Percentiles rank a stretch among this genome's conserved stretches.
phyloP scores from a whole-genome alignment of 2,113 vertebrate species.

The Oncorhynchus keta region DNA sequence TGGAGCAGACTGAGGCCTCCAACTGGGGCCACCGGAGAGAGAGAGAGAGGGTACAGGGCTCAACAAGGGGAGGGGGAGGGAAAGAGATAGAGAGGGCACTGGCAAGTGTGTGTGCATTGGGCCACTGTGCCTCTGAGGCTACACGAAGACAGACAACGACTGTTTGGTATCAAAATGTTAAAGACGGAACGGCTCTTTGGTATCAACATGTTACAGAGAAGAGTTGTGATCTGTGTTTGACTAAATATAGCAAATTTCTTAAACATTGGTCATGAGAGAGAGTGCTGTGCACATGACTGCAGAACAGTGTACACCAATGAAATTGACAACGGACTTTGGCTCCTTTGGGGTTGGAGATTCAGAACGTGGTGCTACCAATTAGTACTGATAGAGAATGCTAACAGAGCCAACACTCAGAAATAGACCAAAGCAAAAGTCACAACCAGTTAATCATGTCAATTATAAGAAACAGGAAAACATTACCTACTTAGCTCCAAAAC shows the following conservation, averaged over 20 bases:
- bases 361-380: conserved; percentile 33
- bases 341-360: conserved; percentile 15
- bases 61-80: not conserved
- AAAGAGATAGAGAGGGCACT: not conserved
- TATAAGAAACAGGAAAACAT: conserved; percentile 8
- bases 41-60: not conserved
- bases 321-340: conserved; percentile 25
- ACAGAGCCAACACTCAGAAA: conserved; percentile 7
- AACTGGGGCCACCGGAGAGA: conserved; percentile 43
- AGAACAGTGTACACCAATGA: conserved; percentile 18
- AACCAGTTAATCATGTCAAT: not conserved
- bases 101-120: too few relatives aligned
- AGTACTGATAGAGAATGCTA: conserved; percentile 7
- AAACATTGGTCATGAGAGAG: not conserved
- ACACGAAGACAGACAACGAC: too few relatives aligned
- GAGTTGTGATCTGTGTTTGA: not conserved
- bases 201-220: not conserved
- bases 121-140: too few relatives aligned
- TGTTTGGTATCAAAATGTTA: too few relatives aligned
- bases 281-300: conserved; percentile 15
- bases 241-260: conserved; percentile 27
- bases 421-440: conserved; percentile 14
- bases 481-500: conserved; percentile 9
- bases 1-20: conserved; percentile 48
- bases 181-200: too few relatives aligned